Evolutionary conservation across 2,113 vertebrate genomes (phyloP).

Genomic region (Choloepus hoffmanni): DNA sequence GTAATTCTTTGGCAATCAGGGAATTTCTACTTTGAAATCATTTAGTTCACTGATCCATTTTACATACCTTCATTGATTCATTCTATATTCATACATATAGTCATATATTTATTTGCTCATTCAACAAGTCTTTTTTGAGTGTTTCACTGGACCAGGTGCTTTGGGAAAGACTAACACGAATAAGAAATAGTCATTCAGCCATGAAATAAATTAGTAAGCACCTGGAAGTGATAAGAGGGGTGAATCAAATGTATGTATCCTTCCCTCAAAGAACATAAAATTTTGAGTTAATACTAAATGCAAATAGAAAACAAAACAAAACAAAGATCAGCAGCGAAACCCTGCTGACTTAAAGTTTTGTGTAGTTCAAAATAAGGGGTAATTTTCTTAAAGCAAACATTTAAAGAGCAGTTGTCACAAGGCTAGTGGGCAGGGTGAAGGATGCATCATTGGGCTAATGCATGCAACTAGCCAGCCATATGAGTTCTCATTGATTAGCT

Average conservation of each 20-base stretch:
- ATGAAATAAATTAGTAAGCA: slow-evolving; percentile 50
- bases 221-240: background rate
- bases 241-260: slow-evolving; percentile 19
- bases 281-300: slow-evolving; percentile 30
- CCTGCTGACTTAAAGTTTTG: slow-evolving; percentile 19
- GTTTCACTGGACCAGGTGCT: slow-evolving; percentile 24
- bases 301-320: background rate
- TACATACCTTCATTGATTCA: background rate
- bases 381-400: slow-evolving; percentile 47
- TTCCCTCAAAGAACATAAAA: slow-evolving; percentile 41
- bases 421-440: background rate
- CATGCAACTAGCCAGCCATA: background rate
- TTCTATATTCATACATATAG: slow-evolving; percentile 27
- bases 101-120: slow-evolving; percentile 44
- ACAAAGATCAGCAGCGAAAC: slow-evolving; percentile 5
- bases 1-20: background rate
- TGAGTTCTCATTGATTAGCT: background rate
- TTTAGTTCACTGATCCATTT: slow-evolving; percentile 29
- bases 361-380: background rate
- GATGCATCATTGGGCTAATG: background rate
- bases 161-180: background rate
- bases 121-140: slow-evolving; percentile 40
- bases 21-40: slow-evolving; percentile 48
- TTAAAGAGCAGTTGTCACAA: slow-evolving; percentile 32
- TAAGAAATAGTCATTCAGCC: slow-evolving; percentile 53